Evolutionary conservation across 2,888 invertebrate genomes (phyloP), one percentile per base, ranked within the genome.

Genomic region (Listrodromus nycthemerus): DNA sequence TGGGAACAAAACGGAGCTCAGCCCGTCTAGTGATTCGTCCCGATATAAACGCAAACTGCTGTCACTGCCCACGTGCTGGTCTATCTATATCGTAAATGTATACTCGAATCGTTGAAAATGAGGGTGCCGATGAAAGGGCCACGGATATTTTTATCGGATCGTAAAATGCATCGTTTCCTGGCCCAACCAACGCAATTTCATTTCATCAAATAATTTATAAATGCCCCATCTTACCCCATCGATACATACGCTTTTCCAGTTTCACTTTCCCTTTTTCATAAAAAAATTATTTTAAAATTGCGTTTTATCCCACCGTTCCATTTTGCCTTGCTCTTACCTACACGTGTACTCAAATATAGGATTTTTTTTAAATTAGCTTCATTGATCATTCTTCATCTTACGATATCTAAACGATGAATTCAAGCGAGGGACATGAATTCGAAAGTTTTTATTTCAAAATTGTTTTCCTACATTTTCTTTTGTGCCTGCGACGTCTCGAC

Each of bases 31-130:
- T 83, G 83, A 85, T 83, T 83, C 76, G 74, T 86, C 82, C 80
- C 58, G 78, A 86, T 87, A 83, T 86, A 87, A 83, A 80, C 73
- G 50, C 33, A 78, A 33, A 65, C 61, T 61, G 21, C 83, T 78
- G 52, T 61, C 5, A 66, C 80, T 84, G 52, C 90, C 89, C 86
- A 88, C 89, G 84, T 80, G 73, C 76, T 80, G 30, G 80, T 86
- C 86, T 86, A 87, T 78, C 86, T 84, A 87, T 88, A 87, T 71
- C 76, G 83, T 84, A 24, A 19, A 85, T 71, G 61, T 70, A 71
- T 30, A 30, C n/a, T 13, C 74, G 37, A 21, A 55, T 84, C 30
- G 69, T 67, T 58, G 37, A 80, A 70, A 52, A 67, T 10, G 27
- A 27, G 21, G 21, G 45, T 52, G 67, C 45, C 41, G 45, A 55